phyloP scores from a whole-genome alignment of 2,888 invertebrate species.

The Bibio marci region DNA sequence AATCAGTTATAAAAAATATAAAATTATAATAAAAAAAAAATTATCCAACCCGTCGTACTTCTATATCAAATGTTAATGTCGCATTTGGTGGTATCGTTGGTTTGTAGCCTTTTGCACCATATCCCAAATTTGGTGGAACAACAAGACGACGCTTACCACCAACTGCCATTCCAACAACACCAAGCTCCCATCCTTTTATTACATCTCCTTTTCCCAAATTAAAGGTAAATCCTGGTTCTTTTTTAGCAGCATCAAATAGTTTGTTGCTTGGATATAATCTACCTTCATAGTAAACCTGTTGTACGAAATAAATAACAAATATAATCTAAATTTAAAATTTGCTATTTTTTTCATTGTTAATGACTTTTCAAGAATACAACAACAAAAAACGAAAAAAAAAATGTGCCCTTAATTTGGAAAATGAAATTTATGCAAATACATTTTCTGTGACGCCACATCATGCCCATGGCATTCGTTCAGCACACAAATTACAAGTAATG shows the following conservation, averaged over 20 bases:
- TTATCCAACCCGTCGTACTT: too few species aligned
- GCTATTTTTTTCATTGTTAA: too few species aligned
- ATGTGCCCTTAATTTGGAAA: slow-evolving; percentile 19
- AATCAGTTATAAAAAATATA: too few species aligned
- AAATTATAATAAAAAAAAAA: too few species aligned
- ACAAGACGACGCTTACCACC: slow-evolving; percentile 77
- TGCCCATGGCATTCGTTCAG: too few species aligned
- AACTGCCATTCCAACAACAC: slow-evolving; percentile 82
- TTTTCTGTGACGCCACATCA: neutral
- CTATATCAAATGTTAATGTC: slow-evolving; percentile 76
- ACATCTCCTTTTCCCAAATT: slow-evolving; percentile 70
- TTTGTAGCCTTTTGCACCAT: slow-evolving; percentile 56
- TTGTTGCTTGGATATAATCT: slow-evolving; percentile 67
- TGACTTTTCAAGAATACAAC: too few species aligned
- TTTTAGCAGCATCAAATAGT: slow-evolving; percentile 59
- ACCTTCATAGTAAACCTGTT: slow-evolving; percentile 71
- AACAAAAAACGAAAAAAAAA: slow-evolving; percentile 3
- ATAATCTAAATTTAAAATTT: slow-evolving; percentile 4
- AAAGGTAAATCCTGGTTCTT: slow-evolving; percentile 75
- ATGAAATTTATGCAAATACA: neutral
- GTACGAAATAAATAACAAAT: slow-evolving; percentile 10
- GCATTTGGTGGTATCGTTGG: slow-evolving; percentile 80
- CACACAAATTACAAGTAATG: too few species aligned
- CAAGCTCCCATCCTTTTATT: slow-evolving; percentile 82
- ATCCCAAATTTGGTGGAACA: slow-evolving; percentile 75